Base-by-base conservation (phyloP, 2,797 vertebrate species). In the Delichon dasypus region DNA sequence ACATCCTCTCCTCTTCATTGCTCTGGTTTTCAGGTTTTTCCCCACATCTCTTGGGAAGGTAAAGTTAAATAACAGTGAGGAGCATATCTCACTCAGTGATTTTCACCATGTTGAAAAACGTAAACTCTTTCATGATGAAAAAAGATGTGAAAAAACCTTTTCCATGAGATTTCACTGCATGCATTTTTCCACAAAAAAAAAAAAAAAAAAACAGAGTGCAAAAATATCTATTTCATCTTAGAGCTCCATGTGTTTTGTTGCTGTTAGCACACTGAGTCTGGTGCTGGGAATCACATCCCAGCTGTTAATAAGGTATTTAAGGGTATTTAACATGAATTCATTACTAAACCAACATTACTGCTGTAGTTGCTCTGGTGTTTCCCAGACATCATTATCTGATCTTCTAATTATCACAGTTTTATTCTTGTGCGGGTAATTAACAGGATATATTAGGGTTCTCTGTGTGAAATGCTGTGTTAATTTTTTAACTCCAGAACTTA, bases 271-370 rank as follows among this genome's bases (percentile, higher is more conserved):
- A 40, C 16, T 34, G 38, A 85, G n/a, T 34, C 47, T 90, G 72
- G 53, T 0, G 0, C 81, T 84, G 48, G 36, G 66, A 84, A 79
- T 94, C 45, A 65, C 64, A 74, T 34, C 51, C 50, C 89, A 88
- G 91, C 48, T 92, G 62, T 62, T 92, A 89, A 78, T 88, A 32
- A 89, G 66, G 50, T 81, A 75, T 85, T 92, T 84, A 76, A 89
- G 64, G 64, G 7, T 66, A 76, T 26, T 94, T 95, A 72, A 83
- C 26, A 55, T 55, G 23, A 21, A 88, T 83, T 95, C 72, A 83
- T 94, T 90, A 75, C 47, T 92, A 74, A 96, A 67, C 53, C 45
- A 85, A 71, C 57, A 81, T 62, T 90, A 70, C 67, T 91, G 62
- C 83, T 80, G 34, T 65, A 91, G 50, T 34, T 77, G 42, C 29